Evolutionary conservation across 2,888 invertebrate genomes (phyloP).

Genomic region (Luperina nickerlii): DNA sequence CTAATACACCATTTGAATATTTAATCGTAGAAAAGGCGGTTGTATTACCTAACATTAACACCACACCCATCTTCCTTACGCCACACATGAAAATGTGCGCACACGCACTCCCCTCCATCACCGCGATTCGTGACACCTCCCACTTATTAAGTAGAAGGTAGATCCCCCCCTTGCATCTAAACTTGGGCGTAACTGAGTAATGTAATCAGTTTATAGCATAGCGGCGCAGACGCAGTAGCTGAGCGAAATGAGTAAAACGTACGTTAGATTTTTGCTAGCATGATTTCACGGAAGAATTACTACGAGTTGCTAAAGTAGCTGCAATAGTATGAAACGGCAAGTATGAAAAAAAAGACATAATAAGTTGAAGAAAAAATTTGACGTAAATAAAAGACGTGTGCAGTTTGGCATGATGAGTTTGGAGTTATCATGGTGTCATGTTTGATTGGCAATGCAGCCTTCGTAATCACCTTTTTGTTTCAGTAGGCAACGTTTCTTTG

Average conservation of each 20-base stretch:
- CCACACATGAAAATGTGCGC: slow-evolving; percentile 72
- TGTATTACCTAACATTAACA: slow-evolving; percentile 14
- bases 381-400: background rate
- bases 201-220: slow-evolving; percentile 52
- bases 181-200: slow-evolving; percentile 61
- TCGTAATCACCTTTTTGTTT: background rate
- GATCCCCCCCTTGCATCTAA: slow-evolving; percentile 68
- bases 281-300: slow-evolving; percentile 33
- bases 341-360: background rate
- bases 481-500: background rate
- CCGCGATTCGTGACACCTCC: slow-evolving; percentile 83
- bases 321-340: background rate
- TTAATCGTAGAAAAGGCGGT: slow-evolving; percentile 32
- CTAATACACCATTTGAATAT: slow-evolving; percentile 18
- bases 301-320: background rate
- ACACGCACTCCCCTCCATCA: slow-evolving; percentile 80
- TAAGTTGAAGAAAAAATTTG: background rate
- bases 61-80: slow-evolving; percentile 64
- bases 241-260: slow-evolving; percentile 4
- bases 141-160: slow-evolving; percentile 83
- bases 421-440: slow-evolving; percentile 1
- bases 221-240: slow-evolving; percentile 31
- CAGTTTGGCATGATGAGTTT: slow-evolving; percentile 12
- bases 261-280: slow-evolving; percentile 13
- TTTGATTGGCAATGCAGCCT: background rate